These are phyloP conservation scores for Anthophora plumipes DNA, from an alignment of 2,888 invertebrate species.

Conservation along the genomic window DNA sequence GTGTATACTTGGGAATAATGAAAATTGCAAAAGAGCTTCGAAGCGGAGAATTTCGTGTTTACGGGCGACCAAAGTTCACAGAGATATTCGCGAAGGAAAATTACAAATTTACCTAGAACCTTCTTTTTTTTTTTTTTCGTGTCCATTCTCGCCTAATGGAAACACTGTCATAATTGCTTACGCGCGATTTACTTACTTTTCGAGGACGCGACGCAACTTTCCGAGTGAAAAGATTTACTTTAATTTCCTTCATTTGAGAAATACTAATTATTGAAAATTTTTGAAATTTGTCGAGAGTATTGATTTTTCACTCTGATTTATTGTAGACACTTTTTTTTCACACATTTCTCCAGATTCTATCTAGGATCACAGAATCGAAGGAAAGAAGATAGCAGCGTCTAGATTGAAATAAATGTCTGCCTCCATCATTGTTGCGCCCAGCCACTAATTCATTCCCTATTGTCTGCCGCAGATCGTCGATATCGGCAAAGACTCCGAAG, in stretches of 20 bases:
- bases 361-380: neutral
- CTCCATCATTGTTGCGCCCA: conserved; percentile 31
- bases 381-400: conserved; percentile 12
- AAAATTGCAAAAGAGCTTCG: conserved; percentile 40
- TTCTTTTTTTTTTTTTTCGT: too few relatives aligned
- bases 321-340: neutral
- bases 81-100: conserved; percentile 28
- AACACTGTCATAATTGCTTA: conserved; percentile 10
- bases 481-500: conserved; percentile 16
- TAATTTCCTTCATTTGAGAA: too few relatives aligned
- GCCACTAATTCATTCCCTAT: conserved; percentile 55
- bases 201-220: too few relatives aligned
- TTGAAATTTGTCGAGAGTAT: neutral
- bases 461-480: conserved; percentile 45
- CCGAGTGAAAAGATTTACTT: too few relatives aligned
- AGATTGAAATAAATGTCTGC: conserved; percentile 30
- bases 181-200: neutral
- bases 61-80: conserved; percentile 39
- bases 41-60: conserved; percentile 33
- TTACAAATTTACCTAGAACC: conserved; percentile 25
- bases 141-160: conserved; percentile 8
- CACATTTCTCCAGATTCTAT: neutral
- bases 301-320: neutral
- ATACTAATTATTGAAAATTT: too few relatives aligned
- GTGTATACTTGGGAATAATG: conserved; percentile 43